Percentiles rank a stretch among this genome's conserved stretches.
These are phyloP conservation scores for Phortica okadai DNA, from an alignment of 2,888 invertebrate species.

Conservation along the genomic window DNA sequence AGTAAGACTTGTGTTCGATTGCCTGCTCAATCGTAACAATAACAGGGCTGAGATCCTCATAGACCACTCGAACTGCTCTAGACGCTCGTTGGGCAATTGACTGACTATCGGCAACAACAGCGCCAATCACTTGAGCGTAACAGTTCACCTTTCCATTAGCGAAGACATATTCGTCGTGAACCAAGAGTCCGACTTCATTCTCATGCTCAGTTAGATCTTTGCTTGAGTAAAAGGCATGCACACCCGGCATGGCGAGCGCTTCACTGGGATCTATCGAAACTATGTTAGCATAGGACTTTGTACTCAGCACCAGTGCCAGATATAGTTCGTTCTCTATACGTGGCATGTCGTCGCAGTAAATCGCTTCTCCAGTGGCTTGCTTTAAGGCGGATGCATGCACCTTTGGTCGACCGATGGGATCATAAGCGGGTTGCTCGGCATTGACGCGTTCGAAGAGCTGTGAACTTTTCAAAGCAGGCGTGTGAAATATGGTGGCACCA, in stretches of 20 bases:
- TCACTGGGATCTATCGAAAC: conserved; percentile 83
- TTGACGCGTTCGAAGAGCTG: conserved; percentile 78
- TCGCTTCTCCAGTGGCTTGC: conserved; percentile 94
- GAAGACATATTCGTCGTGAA: conserved; percentile 91
- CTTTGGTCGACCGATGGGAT: conserved; percentile 88
- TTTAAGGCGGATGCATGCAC: conserved; percentile 89
- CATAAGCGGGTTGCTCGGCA: conserved; percentile 79
- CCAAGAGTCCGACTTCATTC: conserved; percentile 83
- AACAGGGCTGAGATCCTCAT: conserved; percentile 87
- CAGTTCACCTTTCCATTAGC: conserved; percentile 85
- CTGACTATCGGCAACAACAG: conserved; percentile 87
- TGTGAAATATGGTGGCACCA: conserved; percentile 73
- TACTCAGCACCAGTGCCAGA: conserved; percentile 87
- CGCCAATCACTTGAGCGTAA: conserved; percentile 90
- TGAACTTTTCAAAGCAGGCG: conserved; percentile 69
- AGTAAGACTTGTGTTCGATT: conserved; percentile 85
- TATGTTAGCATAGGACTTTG: conserved; percentile 89
- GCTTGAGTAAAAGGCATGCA: conserved; percentile 87
- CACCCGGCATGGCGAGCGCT: conserved; percentile 86
- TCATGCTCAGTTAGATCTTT: conserved; percentile 85
- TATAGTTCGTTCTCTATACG: conserved; percentile 86
- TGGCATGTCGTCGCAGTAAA: conserved; percentile 94
- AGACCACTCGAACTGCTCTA: conserved; percentile 86
- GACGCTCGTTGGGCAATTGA: conserved; percentile 89
- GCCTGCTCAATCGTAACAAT: conserved; percentile 94